Conservation (phyloP, 2,888 invertebrate genomes). For the Brassicogethes aeneus region DNA sequence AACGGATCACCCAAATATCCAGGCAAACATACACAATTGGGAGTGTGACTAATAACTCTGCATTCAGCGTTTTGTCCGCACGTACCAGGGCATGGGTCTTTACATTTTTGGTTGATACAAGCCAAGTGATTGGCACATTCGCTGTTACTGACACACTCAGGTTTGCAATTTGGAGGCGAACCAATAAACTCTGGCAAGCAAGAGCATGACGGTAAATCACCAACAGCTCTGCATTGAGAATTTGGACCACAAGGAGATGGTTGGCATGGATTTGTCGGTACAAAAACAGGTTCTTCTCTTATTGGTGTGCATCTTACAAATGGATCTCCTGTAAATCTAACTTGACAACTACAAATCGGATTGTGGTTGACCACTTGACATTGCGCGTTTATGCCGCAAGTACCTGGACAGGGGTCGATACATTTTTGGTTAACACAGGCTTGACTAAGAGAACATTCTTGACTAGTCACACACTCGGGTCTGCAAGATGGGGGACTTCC, state of each 20-base stretch:
- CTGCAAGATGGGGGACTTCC: constrained; percentile 50
- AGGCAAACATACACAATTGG: constrained; percentile 54
- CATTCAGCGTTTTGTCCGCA: constrained; percentile 70
- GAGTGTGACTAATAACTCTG: constrained; percentile 63
- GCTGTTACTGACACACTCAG: constrained; percentile 63
- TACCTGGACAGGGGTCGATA: constrained; percentile 49
- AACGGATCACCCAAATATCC: constrained; percentile 57
- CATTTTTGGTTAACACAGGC: constrained; percentile 54
- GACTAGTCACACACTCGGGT: constrained; percentile 51
- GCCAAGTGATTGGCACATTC: constrained; percentile 63
- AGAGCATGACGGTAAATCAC: constrained; percentile 49
- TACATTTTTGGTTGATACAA: constrained; percentile 66
- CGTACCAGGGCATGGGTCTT: constrained; percentile 63
- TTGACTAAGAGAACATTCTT: constrained; percentile 46
- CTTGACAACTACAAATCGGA: constrained; percentile 48
- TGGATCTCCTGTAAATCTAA: constrained; percentile 52
- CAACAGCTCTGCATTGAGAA: constrained; percentile 44
- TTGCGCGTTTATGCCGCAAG: constrained; percentile 46
- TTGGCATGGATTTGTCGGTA: constrained; percentile 50
- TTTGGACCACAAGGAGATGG: constrained; percentile 67
- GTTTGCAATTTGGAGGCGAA: constrained; percentile 61
- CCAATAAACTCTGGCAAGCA: constrained; percentile 55
- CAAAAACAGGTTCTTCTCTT: constrained; percentile 27
- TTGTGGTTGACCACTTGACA: constrained; percentile 52
- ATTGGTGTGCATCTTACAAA: constrained; percentile 56